Evolutionary conservation across 2,113 vertebrate genomes (phyloP).

Genomic region (Raja brachyura): DNA sequence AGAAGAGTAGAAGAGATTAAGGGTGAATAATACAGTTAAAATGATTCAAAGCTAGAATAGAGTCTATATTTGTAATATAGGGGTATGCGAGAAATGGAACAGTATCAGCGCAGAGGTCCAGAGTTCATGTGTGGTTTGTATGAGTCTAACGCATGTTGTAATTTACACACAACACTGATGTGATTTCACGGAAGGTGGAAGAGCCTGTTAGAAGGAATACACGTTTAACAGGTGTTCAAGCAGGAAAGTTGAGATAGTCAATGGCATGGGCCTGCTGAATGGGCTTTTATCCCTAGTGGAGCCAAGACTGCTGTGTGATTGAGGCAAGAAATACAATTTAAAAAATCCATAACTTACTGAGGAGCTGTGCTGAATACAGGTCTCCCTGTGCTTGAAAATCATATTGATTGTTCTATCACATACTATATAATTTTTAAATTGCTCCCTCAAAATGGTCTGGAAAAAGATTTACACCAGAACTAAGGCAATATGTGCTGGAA

Average conservation of each 20-base stretch:
- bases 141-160: not conserved
- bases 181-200: not conserved
- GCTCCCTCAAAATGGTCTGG: not conserved
- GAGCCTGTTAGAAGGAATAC: not conserved
- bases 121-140: not conserved
- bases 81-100: not conserved
- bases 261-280: not conserved
- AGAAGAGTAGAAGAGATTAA: too few relatives aligned
- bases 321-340: not conserved
- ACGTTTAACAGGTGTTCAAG: not conserved
- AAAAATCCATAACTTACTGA: not conserved
- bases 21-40: too few relatives aligned
- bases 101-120: not conserved
- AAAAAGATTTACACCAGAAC: not conserved
- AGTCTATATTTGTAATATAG: not conserved
- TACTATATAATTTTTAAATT: not conserved
- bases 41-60: too few relatives aligned
- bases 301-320: not conserved
- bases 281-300: not conserved
- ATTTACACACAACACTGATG: not conserved
- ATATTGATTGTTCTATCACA: not conserved
- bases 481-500: too few relatives aligned
- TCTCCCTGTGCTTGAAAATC: not conserved
- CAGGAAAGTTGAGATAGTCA: not conserved
- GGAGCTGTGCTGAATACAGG: not conserved